Conservation (phyloP, 2,797 vertebrate genomes). For the Paguma larvata region DNA sequence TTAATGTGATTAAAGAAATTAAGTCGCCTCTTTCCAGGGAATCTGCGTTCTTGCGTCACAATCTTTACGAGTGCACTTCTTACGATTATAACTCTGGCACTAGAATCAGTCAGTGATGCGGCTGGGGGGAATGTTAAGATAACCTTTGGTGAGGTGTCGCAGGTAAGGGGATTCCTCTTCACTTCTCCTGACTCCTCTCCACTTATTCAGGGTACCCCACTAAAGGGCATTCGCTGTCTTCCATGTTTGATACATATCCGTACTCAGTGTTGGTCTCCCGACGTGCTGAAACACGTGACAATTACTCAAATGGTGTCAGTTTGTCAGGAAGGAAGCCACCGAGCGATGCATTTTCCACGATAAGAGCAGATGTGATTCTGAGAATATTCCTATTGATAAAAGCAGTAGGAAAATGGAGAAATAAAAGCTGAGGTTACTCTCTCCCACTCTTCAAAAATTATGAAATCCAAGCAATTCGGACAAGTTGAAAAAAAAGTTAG, state of each 20-base stretch:
- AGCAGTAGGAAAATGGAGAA: slow-evolving; percentile 18
- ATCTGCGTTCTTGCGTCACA: neutral
- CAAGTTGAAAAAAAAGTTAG: neutral
- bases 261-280: neutral
- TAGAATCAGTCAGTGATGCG: slow-evolving; percentile 63
- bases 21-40: neutral
- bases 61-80: neutral
- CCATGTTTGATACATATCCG: slow-evolving; percentile 45
- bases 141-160: slow-evolving; percentile 76
- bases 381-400: slow-evolving; percentile 16
- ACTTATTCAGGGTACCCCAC: slow-evolving; percentile 65
- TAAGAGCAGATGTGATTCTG: neutral
- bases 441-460: slow-evolving; percentile 13
- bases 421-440: neutral
- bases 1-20: neutral
- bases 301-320: slow-evolving; percentile 12
- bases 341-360: neutral
- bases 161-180: slow-evolving; percentile 71
- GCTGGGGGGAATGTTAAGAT: slow-evolving; percentile 41
- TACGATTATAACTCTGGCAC: neutral
- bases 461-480: slow-evolving; percentile 10
- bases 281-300: slow-evolving; percentile 4
- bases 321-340: neutral
- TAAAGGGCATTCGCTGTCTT: slow-evolving; percentile 74
- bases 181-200: slow-evolving; percentile 68